Evolutionary conservation across 2,797 vertebrate genomes (phyloP), one percentile per base, ranked within the genome.

Genomic region (Aphelocoma californica): DNA sequence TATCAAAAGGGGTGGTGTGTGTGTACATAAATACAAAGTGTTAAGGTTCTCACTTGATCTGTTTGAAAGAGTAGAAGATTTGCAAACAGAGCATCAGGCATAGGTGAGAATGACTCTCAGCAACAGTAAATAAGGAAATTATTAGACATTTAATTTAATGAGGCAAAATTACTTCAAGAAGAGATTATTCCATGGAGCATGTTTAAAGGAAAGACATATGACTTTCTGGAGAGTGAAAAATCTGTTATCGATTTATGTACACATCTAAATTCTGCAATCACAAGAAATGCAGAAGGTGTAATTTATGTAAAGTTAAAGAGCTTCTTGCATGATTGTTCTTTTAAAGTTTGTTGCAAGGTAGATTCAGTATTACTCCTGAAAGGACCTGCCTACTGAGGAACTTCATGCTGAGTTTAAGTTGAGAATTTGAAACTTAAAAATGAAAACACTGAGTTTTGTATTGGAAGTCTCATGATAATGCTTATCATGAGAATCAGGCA

Each of bases 21-120:
- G 26, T 81, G 51, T 61, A 13, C 54, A 28, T 62, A 48, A 93
- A 91, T 72, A 61, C 11, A 6, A 83, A 94, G 34, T 54, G 70
- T 88, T 96, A 86, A 94, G 48, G 24, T 91, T 60, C 53, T 93
- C 93, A 32, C 65, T 73, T 64, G 86, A 74, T 92, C 44, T 82
- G 6, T 88, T 90, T 78, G 78, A 86, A 77, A 73, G 60, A 86
- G 57, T 45, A 90, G 58, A 94, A 89, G 84, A 84, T 56, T 44
- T 81, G 79, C 93, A 85, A 89, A n/a, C 61, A 70, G 50, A n/a
- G 58, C 40, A 54, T 83, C 61, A 65, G 60, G 13, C 44, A 14
- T 61, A 73, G 34, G 47, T 66, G 78, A 94, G 72, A 89, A 40
- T 74, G 86, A 81, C 92, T 90, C 79, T 48, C 14, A 53, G 81